Base-by-base conservation (phyloP, 2,888 invertebrate genomes). In the Adineta ricciae region DNA sequence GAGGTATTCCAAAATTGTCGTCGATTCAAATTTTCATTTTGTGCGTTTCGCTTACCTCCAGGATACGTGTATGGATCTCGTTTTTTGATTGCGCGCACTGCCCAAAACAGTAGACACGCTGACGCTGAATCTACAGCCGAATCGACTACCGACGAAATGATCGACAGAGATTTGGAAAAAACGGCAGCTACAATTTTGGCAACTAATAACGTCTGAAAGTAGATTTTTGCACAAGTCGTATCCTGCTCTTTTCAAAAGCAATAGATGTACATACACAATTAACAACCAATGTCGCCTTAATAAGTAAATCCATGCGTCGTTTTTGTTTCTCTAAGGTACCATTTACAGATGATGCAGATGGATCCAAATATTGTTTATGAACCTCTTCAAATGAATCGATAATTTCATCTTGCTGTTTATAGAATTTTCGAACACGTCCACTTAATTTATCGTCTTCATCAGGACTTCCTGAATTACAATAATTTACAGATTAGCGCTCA, bases 131-230 rank as follows among this genome's bases (percentile, higher is more conserved):
- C 92, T 5, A 92, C 90, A 24, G 88, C 87, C 83, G 91, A 91
- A 88, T 92, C 92, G 36, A 92, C 90, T 84, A 92, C 88, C 82
- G 91, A 91, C 19, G 91, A 91, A 84, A 92, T 90, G 86, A 92
- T 90, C 7, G 91, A 89, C 52, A 92, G 89, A 8, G 91, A 92
- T 8, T 91, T 91, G 19, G 91, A 91, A 85, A 91, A 83, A 7
- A 88, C 89, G 2, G 90, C 90, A 11, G 91, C 91, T 19, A 90
- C 88, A 14, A 88, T 87, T 87, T 91, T 91, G 32, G 89, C 90
- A 2, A 90, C 85, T 86, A 91, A 87, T 36, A 91, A 88, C 5
- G 89, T 49, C 88, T 11, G 87, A 87, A n/a, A 83, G 64, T 64
- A 83, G 9, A 21, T 0, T 32, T 38, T 27, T 64, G n/a, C 5